These are phyloP conservation scores for Sesia bembeciformis DNA, from an alignment of 2,888 invertebrate species.

Conservation along the genomic window DNA sequence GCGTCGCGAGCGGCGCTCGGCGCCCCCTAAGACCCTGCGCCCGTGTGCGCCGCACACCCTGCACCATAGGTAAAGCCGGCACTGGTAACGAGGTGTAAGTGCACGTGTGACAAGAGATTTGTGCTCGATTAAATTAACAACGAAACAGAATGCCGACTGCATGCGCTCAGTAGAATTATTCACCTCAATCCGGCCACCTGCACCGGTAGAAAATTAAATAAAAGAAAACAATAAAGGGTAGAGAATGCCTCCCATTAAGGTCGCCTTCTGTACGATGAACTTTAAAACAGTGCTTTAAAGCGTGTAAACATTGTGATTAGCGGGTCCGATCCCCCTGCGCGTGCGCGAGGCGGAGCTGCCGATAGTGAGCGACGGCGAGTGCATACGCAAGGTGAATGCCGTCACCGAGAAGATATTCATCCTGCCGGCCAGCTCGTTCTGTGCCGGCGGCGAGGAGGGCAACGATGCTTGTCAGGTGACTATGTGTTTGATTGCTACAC, in stretches of 20 bases:
- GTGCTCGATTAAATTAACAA: too few species aligned
- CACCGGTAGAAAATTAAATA: neutral
- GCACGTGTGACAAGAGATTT: too few species aligned
- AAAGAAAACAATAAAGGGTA: neutral
- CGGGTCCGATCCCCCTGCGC: constrained; percentile 91
- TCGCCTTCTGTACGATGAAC: too few species aligned
- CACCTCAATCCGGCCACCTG: too few species aligned
- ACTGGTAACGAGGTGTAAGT: too few species aligned
- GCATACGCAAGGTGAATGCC: constrained; percentile 93
- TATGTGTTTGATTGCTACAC: neutral
- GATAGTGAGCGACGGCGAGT: constrained; percentile 93
- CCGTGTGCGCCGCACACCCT: too few species aligned
- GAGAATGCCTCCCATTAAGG: neutral
- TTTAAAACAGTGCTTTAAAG: neutral
- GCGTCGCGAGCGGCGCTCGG: too few species aligned
- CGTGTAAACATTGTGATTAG: constrained; percentile 44
- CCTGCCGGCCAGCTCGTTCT: constrained; percentile 93
- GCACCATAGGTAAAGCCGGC: too few species aligned
- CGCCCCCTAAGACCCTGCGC: too few species aligned
- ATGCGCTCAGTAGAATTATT: too few species aligned
- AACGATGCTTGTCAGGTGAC: constrained; percentile 93
- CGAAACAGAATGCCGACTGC: too few species aligned
- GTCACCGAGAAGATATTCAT: constrained; percentile 97
- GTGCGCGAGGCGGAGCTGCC: constrained; percentile 94
- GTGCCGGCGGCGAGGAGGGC: constrained; percentile 93